phyloP scores from a whole-genome alignment of 2,113 vertebrate genomes.

The Meriones unguiculatus region DNA sequence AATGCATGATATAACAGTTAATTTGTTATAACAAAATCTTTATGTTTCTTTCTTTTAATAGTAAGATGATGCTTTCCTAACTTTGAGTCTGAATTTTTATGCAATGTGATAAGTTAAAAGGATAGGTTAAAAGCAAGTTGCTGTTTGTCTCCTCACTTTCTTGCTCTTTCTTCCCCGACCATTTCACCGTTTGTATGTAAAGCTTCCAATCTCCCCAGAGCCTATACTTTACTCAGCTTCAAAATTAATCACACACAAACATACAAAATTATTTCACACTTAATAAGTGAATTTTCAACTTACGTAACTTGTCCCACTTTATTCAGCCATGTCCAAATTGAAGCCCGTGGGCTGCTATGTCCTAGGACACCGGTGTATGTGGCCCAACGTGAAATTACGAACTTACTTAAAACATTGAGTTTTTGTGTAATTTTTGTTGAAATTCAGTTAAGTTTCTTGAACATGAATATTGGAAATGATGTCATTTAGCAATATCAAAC shows the following conservation, averaged over 20 bases:
- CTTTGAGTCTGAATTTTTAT: neutral
- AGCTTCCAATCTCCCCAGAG: neutral
- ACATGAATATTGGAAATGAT: neutral
- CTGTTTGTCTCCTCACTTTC: neutral
- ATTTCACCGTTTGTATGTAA: no score
- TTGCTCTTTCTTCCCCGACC: neutral
- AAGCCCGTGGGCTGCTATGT: neutral
- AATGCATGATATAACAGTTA: neutral
- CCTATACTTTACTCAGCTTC: neutral
- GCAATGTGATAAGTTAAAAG: neutral
- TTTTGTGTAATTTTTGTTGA: neutral
- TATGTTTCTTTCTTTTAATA: neutral
- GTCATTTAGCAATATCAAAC: neutral
- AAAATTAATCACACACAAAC: neutral
- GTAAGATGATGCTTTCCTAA: neutral
- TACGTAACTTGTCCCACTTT: neutral
- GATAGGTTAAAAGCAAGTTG: neutral
- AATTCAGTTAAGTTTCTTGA: neutral
- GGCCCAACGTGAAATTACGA: neutral
- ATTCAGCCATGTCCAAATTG: neutral
- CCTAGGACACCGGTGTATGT: neutral
- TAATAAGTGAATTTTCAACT: neutral
- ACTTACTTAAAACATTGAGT: neutral
- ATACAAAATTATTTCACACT: slow-evolving; percentile 1
- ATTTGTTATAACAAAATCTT: neutral